Evolutionary conservation across 2,888 invertebrate species (phyloP).

Genomic region (Lasioglossum figueresi): DNA sequence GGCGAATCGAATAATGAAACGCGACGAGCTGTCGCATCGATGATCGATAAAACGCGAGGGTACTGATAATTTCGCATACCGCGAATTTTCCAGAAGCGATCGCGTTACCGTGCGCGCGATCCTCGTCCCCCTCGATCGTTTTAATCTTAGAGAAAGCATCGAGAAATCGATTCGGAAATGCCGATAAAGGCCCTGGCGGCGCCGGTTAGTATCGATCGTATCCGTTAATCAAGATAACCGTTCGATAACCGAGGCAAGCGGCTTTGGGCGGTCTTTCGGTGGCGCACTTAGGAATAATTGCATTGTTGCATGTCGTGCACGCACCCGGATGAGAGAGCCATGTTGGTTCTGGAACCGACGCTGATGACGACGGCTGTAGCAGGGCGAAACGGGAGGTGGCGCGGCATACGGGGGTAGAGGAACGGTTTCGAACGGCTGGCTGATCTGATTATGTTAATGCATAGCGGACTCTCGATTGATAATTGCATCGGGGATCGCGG

Average conservation of each 20-base stretch:
- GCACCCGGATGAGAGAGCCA: constrained; percentile 36
- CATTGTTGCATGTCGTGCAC: constrained; percentile 51
- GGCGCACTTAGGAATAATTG: constrained; percentile 65
- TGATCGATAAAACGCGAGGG: background rate
- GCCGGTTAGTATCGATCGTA: constrained; percentile 46
- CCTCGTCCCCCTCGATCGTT: background rate
- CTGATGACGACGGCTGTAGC: constrained; percentile 49
- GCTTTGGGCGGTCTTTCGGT: constrained; percentile 56
- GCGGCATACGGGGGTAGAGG: constrained; percentile 3
- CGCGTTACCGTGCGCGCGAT: background rate
- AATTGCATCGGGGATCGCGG: constrained; percentile 76
- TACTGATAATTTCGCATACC: constrained; percentile 15
- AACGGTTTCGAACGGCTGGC: constrained; percentile 64
- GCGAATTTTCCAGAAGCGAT: constrained; percentile 5
- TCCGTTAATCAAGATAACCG: constrained; percentile 59
- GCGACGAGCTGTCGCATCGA: background rate
- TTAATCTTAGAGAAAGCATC: constrained; percentile 47
- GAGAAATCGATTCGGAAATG: background rate
- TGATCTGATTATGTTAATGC: constrained; percentile 80
- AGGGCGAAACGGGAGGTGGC: constrained; percentile 20
- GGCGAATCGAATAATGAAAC: background rate
- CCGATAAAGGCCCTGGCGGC: background rate
- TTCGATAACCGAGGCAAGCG: constrained; percentile 41
- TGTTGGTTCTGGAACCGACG: constrained; percentile 57
- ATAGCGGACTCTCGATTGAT: constrained; percentile 77